phyloP scores from a whole-genome alignment of 35 echinoderm and acorn worm genomes.

The Antedon bifida region DNA sequence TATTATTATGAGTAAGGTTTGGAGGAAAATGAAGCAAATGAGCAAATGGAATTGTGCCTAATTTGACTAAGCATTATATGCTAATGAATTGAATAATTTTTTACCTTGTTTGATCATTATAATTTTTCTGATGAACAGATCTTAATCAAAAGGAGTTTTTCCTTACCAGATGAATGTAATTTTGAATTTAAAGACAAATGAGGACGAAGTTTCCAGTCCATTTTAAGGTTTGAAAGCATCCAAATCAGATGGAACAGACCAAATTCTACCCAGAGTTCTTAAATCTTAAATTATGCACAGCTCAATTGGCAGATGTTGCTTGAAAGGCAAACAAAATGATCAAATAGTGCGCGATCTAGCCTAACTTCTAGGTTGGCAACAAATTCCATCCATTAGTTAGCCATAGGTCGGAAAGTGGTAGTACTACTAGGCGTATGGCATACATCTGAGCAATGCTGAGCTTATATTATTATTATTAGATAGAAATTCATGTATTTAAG shows the following conservation, averaged over 20 bases:
- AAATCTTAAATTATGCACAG: slow-evolving; percentile 17
- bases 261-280: background rate
- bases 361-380: too few relatives aligned
- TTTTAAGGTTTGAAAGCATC: background rate
- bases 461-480: too few relatives aligned
- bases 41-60: slow-evolving; percentile 7
- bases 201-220: too few relatives aligned
- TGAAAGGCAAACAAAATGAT: too few relatives aligned
- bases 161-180: background rate
- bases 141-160: background rate
- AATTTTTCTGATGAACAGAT: slow-evolving; percentile 3
- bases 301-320: slow-evolving; percentile 3
- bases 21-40: slow-evolving; percentile 29
- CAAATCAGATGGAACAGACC: slow-evolving; percentile 16
- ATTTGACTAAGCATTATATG: slow-evolving; percentile 20
- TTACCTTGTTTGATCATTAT: slow-evolving; percentile 28
- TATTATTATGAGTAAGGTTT: slow-evolving; percentile 30
- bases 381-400: too few relatives aligned
- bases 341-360: too few relatives aligned
- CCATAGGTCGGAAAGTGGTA: too few relatives aligned
- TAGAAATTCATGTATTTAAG: too few relatives aligned
- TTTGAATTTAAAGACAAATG: background rate
- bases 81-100: slow-evolving; percentile 40
- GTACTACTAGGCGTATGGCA: too few relatives aligned
- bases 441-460: too few relatives aligned